phyloP scores from a whole-genome alignment of 2,888 invertebrate species.

The Leptura quadrifasciata region DNA sequence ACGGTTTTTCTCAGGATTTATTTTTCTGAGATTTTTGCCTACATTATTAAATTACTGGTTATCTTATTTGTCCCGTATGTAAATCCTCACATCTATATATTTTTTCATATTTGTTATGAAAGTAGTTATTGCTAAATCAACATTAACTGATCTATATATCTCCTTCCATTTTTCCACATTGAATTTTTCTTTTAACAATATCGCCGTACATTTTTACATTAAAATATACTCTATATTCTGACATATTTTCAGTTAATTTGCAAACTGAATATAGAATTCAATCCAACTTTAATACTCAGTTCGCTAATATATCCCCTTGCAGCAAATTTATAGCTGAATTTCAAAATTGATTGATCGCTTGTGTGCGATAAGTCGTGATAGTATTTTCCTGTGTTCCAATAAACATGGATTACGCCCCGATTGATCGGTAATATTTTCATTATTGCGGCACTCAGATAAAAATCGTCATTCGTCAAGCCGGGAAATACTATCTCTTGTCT shows the following conservation, averaged over 20 bases:
- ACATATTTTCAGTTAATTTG: slow-evolving; percentile 3
- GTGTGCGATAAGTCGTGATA: slow-evolving; percentile 47
- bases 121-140: too few relatives aligned
- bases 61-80: too few relatives aligned
- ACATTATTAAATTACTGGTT: too few relatives aligned
- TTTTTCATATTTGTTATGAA: too few relatives aligned
- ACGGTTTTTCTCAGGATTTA: too few relatives aligned
- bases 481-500: slow-evolving; percentile 23
- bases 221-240: slow-evolving; percentile 6
- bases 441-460: slow-evolving; percentile 47
- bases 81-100: too few relatives aligned
- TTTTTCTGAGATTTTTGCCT: too few relatives aligned
- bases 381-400: slow-evolving; percentile 52
- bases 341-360: slow-evolving; percentile 51
- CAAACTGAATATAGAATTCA: slow-evolving; percentile 10
- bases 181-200: too few relatives aligned
- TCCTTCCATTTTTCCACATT: too few relatives aligned
- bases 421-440: slow-evolving; percentile 58
- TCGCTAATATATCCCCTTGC: slow-evolving; percentile 34
- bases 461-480: slow-evolving; percentile 35
- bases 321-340: slow-evolving; percentile 39
- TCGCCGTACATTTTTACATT: neutral
- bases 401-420: slow-evolving; percentile 56
- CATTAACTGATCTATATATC: too few relatives aligned
- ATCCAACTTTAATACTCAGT: slow-evolving; percentile 19